Conservation (phyloP, 2,888 invertebrate species). For the Acrobasis consociella region DNA sequence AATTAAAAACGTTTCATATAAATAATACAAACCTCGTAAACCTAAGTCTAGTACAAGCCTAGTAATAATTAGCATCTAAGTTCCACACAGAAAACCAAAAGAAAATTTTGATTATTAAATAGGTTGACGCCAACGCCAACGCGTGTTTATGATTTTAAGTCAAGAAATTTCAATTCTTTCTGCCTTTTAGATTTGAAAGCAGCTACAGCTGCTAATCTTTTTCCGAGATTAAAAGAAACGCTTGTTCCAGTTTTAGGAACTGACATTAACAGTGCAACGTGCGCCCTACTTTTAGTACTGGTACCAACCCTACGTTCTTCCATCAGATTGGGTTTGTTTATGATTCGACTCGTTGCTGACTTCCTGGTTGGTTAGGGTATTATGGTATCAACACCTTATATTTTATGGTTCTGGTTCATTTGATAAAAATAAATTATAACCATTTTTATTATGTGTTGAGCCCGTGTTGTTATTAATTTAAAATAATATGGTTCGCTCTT, state of each 20-base stretch:
- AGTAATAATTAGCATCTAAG: too few species aligned
- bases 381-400: constrained; percentile 41
- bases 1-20: too few species aligned
- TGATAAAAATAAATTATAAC: neutral
- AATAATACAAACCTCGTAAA: too few species aligned
- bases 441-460: too few species aligned
- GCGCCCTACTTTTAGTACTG: constrained; percentile 18
- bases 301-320: constrained; percentile 36
- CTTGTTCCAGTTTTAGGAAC: constrained; percentile 12
- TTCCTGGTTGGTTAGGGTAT: constrained; percentile 38
- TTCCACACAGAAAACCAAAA: too few species aligned
- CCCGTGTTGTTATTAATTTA: too few species aligned
- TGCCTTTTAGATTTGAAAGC: neutral
- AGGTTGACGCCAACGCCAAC: too few species aligned
- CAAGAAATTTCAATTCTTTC: too few species aligned
- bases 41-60: too few species aligned
- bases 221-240: constrained; percentile 8
- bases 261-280: constrained; percentile 12
- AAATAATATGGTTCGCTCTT: too few species aligned
- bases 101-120: too few species aligned
- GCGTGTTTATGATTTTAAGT: too few species aligned
- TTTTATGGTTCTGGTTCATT: constrained; percentile 16
- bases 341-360: constrained; percentile 39
- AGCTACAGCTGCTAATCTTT: constrained; percentile 1
- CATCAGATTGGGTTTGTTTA: constrained; percentile 52